Evolutionary conservation across 2,797 vertebrate species (phyloP), one percentile per base, ranked within the genome.

Genomic region (Vespertilio murinus): DNA sequence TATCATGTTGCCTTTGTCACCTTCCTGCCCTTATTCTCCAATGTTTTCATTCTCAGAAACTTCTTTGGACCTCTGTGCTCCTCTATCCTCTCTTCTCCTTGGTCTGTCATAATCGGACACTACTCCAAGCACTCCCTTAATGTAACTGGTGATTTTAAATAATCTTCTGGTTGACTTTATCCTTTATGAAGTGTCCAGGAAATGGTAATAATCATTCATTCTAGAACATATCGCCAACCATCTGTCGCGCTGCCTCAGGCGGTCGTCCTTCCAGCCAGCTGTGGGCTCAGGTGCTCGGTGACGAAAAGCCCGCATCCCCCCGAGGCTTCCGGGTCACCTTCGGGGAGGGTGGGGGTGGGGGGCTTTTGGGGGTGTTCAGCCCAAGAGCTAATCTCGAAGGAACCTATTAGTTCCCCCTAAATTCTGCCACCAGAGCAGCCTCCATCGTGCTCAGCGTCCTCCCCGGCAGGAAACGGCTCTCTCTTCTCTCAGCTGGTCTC

Each of bases 1-100:
- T 78, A 23, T 47, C 84, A 94, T 87, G 90, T 85, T 85, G 16
- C 23, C 28, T 90, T 78, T 78, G 93, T 40, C 40, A 67, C 17
- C 38, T 38, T 45, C 42, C 73, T 45, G 23, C 16, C 80, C 71
- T 88, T 20, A 45, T 8, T 71, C 10, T 77, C 9, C 61, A 23
- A 28, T 79, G 61, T 67, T 93, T 33, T 74, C 18, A n/a, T 67
- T 35, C 64, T 33, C 1, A 3, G n/a, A 33, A 33, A 33, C 16
- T 74, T 81, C 56, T 94, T 59, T n/a, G 33, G 5, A 86, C 13
- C 89, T 83, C 6, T 12, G 49, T 23, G 28, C n/a, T 90, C 28
- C 20, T 71, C 82, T 40, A 40, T 40, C 47, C 16, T 71, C 82
- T 40, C 45, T 40, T 42, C 16, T 9, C 13, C 64, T 9, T 33